Evolutionary conservation across 23 tunicate genomes (phyloP), one percentile per base, ranked within the genome.

Genomic region (Halocynthia aurantium): DNA sequence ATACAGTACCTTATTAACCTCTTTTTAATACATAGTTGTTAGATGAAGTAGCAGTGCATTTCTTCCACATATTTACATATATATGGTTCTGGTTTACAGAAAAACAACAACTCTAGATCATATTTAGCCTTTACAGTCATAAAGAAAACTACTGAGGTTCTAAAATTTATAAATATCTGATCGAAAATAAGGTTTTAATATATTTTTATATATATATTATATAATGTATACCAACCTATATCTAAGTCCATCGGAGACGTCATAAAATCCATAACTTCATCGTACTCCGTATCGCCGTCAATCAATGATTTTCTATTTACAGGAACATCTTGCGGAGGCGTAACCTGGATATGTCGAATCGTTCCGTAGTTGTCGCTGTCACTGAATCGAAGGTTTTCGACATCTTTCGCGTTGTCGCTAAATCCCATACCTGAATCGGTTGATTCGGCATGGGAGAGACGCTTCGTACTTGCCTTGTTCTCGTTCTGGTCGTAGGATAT

Each of bases 231-330:
- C 44, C 44, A 31, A 31, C 44, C 44, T 31, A 31, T 31, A 31
- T 31, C 44, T 31, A 31, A 31, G 44, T 52, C 62, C 21, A 63
- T 75, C 7, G 86, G 87, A 68, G 86, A 74, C 83, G 82, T 71
- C 83, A 88, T 67, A 53, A 83, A 83, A 72, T 88, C 87, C 54
- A 83, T 67, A 6, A 88, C 95, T 78, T 88, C 95, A 65, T 83
- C 87, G 73, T 83, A 83, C 61, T 88, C 87, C 50, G 82, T 81
- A 76, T 83, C 87, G 22, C 86, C 84, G 84, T 74, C 78, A 8
- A 74, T 20, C 8, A 74, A 64, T 8, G 78, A 74, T 18, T 74
- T 74, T 53, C 78, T 52, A 54, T 74, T 74, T 13, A 53, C 65
- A 21, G 55, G 78, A 31, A 4, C 44, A 2, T 74, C 78, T 74